Evolutionary conservation across 2,888 invertebrate species (phyloP).

Genomic region (Leucophenga maculata): DNA sequence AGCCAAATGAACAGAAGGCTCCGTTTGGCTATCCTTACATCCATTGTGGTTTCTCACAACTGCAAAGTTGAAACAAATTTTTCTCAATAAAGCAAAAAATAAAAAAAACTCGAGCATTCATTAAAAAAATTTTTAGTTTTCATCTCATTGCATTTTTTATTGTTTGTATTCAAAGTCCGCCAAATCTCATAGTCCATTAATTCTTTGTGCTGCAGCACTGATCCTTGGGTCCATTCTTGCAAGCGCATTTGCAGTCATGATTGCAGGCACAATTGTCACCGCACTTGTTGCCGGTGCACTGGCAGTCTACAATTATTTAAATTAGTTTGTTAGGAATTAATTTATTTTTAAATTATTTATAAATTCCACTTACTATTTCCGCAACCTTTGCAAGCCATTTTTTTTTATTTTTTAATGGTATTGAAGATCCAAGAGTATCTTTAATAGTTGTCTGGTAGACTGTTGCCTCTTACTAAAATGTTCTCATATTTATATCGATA

Average conservation of each 20-base stretch:
- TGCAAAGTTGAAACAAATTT: too few relatives aligned
- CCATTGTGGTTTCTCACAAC: too few relatives aligned
- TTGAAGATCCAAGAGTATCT: background rate
- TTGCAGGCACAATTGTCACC: constrained; percentile 59
- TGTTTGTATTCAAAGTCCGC: too few relatives aligned
- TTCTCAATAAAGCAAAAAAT: too few relatives aligned
- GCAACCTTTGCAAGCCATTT: constrained; percentile 59
- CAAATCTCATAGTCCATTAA: too few relatives aligned
- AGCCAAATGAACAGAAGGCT: too few relatives aligned
- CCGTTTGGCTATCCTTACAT: too few relatives aligned
- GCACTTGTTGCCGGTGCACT: constrained; percentile 60
- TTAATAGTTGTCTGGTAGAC: background rate
- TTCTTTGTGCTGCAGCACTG: constrained; percentile 18
- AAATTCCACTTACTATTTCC: background rate
- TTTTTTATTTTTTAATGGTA: constrained; percentile 14
- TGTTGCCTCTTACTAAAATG: background rate
- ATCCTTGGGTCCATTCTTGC: constrained; percentile 51
- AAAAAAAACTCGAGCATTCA: too few relatives aligned
- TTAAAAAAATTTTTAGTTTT: too few relatives aligned
- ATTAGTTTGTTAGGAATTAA: too few relatives aligned
- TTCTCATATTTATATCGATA: background rate
- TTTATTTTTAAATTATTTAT: too few relatives aligned
- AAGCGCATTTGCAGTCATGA: constrained; percentile 58
- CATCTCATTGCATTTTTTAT: too few relatives aligned
- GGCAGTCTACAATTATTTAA: constrained; percentile 54